Evolutionary conservation across 2,797 vertebrate species (phyloP), one percentile per base, ranked within the genome.

Genomic region (Phylloscopus collybita): DNA sequence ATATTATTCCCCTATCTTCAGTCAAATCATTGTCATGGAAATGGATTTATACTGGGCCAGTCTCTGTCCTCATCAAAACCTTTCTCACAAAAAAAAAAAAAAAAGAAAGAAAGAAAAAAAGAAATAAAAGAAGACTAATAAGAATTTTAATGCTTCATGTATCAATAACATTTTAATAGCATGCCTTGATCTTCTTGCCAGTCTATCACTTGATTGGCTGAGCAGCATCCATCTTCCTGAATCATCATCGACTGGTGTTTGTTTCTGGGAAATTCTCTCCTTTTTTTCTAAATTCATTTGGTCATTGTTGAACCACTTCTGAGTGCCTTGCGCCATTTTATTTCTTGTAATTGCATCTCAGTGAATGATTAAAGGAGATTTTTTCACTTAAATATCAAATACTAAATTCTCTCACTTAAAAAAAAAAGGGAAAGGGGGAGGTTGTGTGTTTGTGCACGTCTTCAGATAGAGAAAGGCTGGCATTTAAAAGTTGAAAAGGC

Each of bases 111-210:
- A 21, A 3, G 4, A 5, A 27, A 11, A 11, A 32, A 29, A 16
- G 9, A 21, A 25, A 20, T 9, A 16, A 20, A 47, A 32, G 1
- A 79, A 49, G 36, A 30, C 32, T 9, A 75, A 85, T 94, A 95
- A 59, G 10, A 80, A 95, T 96, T 92, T 96, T 86, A 79, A 93
- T 92, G 72, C 67, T 95, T 89, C 40, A 9, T 90, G 83, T 96
- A 95, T 90, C 86, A 94, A 71, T 95, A 95, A 91, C 51, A 74
- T 94, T 97, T 97, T 96, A 96, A 96, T 95, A 96, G 93, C 45
- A 0, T 87, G 72, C 49, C 93, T 93, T 94, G 93, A 91, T 82
- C 79, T 92, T 84, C 82, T 82, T 80, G 72, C 60, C 80, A 74
- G 50, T 92, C 90, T 94, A 80, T 84, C 71, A 84, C 47, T 90